Base-by-base conservation (phyloP, 2,797 vertebrate genomes). In the Sparus aurata region DNA sequence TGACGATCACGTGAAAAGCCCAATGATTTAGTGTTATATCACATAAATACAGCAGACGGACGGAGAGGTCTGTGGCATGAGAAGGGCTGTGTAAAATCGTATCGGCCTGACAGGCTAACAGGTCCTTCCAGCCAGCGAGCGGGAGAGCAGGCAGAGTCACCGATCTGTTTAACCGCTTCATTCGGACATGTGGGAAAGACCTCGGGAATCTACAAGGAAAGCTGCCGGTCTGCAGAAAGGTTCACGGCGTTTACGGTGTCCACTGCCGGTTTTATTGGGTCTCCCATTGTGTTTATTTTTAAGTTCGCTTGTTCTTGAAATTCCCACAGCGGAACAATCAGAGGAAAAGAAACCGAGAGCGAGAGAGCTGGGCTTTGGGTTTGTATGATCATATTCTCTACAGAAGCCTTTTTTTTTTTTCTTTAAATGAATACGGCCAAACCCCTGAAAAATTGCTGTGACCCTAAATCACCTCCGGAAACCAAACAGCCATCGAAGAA, bases 121-220 rank as follows among this genome's bases (percentile, higher is more conserved):
- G 65, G 72, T 65, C 68, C 45, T 69, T 83, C 18, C 64, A 80
- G 79, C 76, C 85, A 55, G 72, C 43, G 73, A 82, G 73, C 55
- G 74, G 58, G 12, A 73, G 64, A 84, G 80, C 83, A 90, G 91
- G 85, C 87, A 77, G 82, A 86, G 84, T 75, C 86, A 76, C 58
- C 80, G 83, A 90, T 89, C 65, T 87, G 78, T 88, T 84, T 73
- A 77, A 87, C 77, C 69, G 89, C 70, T 83, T 80, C 59, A 61
- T 70, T 77, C 85, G n/a, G 47, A 84, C 90, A 92, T 84, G 83
- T 90, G 92, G 91, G 78, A 91, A 87, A 88, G 68, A 84, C 80
- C 72, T 85, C 10, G 12, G 8, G 10, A 25, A 66, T 57, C 67
- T 71, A 67, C 85, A 87, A 7, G 84, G 87, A 92, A 86, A 75